phyloP scores from a whole-genome alignment of 2,888 invertebrate species.

The Dioctria linearis region DNA sequence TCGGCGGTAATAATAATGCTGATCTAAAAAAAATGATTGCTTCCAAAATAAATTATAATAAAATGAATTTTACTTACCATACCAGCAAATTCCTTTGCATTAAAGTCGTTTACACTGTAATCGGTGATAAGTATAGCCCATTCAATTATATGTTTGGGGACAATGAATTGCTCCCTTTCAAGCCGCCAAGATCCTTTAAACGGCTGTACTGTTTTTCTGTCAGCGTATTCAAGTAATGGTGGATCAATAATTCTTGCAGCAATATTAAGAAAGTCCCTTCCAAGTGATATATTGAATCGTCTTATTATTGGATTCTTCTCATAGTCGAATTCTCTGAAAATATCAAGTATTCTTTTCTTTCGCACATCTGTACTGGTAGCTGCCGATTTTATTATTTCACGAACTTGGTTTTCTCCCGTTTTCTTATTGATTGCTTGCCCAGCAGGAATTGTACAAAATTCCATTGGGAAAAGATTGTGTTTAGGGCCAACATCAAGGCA shows the following conservation, averaged over 20 bases:
- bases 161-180: conserved; percentile 64
- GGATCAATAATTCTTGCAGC: conserved; percentile 84
- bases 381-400: conserved; percentile 88
- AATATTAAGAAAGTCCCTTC: conserved; percentile 81
- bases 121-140: conserved; percentile 73
- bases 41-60: neutral
- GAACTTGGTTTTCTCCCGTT: conserved; percentile 86
- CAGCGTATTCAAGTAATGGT: conserved; percentile 76
- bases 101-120: conserved; percentile 59
- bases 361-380: conserved; percentile 86
- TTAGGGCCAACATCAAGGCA: conserved; percentile 86
- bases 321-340: conserved; percentile 64
- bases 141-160: conserved; percentile 62
- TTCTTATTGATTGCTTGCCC: conserved; percentile 84
- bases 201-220: neutral
- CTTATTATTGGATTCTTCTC: conserved; percentile 74
- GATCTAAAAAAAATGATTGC: neutral
- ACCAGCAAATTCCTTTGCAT: conserved; percentile 62
- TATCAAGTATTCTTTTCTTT: conserved; percentile 83
- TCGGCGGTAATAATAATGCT: no score
- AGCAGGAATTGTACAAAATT: conserved; percentile 83
- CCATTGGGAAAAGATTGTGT: conserved; percentile 86
- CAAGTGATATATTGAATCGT: conserved; percentile 87
- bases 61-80: conserved; percentile 63
- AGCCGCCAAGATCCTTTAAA: conserved; percentile 71